A percentile compares a stretch with the other conserved stretches of the same genome.
Conservation (phyloP, 2,888 invertebrate species). For the Drosophila basisetae region DNA sequence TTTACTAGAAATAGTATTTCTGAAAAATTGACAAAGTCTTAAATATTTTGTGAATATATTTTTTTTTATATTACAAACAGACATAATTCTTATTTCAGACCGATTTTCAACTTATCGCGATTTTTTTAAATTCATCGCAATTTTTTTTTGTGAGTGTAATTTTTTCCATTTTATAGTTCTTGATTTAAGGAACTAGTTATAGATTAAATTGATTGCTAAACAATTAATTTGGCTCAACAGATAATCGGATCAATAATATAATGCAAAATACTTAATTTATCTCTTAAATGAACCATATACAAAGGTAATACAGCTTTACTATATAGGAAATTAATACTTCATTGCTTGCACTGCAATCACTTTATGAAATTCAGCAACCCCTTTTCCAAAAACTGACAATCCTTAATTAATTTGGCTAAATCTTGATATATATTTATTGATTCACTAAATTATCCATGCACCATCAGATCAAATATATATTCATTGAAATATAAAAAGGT, state of each 20-base stretch:
- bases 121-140: neutral
- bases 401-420: neutral
- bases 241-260: neutral
- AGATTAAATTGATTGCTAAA: neutral
- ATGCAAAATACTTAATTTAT: neutral
- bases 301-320: fast-evolving
- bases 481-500: neutral
- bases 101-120: fast-evolving
- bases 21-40: neutral
- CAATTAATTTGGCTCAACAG: neutral
- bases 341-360: neutral
- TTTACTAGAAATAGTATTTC: neutral
- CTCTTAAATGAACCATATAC: neutral
- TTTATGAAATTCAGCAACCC: neutral
- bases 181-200: neutral
- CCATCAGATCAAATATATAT: neutral
- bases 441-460: neutral
- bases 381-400: neutral
- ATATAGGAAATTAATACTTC: neutral
- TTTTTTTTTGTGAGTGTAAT: neutral
- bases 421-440: neutral
- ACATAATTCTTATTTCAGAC: no score
- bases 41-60: neutral
- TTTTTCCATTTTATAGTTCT: neutral
- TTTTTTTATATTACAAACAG: neutral